A percentile compares a stretch with the other conserved stretches of the same genome.
These are phyloP conservation scores for Ectemnius lituratus DNA, from an alignment of 2,888 invertebrate genomes.

Conservation along the genomic window DNA sequence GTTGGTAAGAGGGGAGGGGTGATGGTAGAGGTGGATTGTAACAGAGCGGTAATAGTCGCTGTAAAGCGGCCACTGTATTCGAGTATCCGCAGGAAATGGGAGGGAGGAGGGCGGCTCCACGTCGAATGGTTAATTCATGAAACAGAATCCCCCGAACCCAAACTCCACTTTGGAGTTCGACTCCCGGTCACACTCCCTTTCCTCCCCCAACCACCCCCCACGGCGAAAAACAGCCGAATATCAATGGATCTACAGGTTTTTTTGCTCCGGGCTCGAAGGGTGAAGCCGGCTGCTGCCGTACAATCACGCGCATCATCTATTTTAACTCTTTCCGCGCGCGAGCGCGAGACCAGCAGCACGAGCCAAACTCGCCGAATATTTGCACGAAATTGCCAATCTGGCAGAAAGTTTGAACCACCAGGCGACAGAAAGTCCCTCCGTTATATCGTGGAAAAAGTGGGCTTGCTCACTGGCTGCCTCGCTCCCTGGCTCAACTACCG, in stretches of 20 bases:
- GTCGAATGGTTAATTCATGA: constrained; percentile 67
- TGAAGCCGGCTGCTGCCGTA: constrained; percentile 12
- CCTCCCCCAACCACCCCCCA: not conserved
- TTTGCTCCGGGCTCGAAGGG: constrained; percentile 13
- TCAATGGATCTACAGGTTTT: constrained; percentile 54
- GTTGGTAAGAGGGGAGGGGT: constrained; percentile 9
- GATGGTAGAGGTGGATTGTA: constrained; percentile 20
- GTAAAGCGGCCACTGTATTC: constrained; percentile 49
- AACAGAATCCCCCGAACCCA: constrained; percentile 46
- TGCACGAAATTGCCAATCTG: not conserved
- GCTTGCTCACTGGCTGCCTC: no score
- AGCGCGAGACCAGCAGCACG: not conserved
- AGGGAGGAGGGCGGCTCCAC: constrained; percentile 15
- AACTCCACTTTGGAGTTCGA: constrained; percentile 11
- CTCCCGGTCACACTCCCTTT: constrained; percentile 18
- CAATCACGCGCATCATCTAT: not conserved
- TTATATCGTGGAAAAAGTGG: no score
- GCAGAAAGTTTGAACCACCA: no score
- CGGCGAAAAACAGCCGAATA: constrained; percentile 45
- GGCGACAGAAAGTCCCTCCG: no score
- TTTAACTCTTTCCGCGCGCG: not conserved
- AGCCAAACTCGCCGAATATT: not conserved
- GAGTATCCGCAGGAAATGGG: constrained; percentile 38
- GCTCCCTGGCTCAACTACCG: not conserved
- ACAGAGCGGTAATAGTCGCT: constrained; percentile 48